phyloP scores from a whole-genome alignment of 2,888 invertebrate genomes.

The Zygogramma bicolorata region DNA sequence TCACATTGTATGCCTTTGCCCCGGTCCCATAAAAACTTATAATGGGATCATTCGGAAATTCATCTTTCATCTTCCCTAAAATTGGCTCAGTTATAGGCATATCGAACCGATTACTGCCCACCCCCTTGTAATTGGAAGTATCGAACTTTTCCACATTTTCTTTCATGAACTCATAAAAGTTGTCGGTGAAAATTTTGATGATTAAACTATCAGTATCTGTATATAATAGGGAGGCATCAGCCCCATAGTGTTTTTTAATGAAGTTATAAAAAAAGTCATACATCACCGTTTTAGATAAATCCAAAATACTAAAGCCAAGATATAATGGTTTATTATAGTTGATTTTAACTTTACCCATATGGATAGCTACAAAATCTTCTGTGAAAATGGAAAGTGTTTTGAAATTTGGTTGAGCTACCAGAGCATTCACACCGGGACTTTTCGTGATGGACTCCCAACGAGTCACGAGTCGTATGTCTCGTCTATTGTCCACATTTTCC shows the following conservation, averaged over 20 bases:
- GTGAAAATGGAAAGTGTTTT: slow-evolving; percentile 49
- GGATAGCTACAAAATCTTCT: slow-evolving; percentile 56
- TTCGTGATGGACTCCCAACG: slow-evolving; percentile 54
- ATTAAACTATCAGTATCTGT: neutral
- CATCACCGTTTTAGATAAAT: neutral
- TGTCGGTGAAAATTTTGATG: slow-evolving; percentile 54
- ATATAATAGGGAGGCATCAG: neutral
- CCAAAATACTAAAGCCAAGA: neutral
- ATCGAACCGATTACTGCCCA: too few relatives aligned
- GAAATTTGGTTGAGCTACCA: slow-evolving; percentile 55
- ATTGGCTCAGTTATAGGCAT: slow-evolving; percentile 29
- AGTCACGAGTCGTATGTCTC: slow-evolving; percentile 38
- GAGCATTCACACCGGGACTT: slow-evolving; percentile 43
- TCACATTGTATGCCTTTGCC: slow-evolving; percentile 27
- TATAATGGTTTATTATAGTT: neutral
- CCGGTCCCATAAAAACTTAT: neutral
- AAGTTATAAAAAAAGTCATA: neutral
- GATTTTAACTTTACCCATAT: slow-evolving; percentile 37
- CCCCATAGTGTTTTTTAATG: neutral
- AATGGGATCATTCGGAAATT: too few relatives aligned
- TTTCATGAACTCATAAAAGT: slow-evolving; percentile 56
- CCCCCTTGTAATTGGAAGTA: slow-evolving; percentile 57
- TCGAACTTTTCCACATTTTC: slow-evolving; percentile 54
- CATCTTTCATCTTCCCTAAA: neutral
- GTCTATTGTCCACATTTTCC: slow-evolving; percentile 61